Evolutionary conservation across 2,888 invertebrate genomes (phyloP), one percentile per base, ranked within the genome.

Genomic region (Melieria omissa): DNA sequence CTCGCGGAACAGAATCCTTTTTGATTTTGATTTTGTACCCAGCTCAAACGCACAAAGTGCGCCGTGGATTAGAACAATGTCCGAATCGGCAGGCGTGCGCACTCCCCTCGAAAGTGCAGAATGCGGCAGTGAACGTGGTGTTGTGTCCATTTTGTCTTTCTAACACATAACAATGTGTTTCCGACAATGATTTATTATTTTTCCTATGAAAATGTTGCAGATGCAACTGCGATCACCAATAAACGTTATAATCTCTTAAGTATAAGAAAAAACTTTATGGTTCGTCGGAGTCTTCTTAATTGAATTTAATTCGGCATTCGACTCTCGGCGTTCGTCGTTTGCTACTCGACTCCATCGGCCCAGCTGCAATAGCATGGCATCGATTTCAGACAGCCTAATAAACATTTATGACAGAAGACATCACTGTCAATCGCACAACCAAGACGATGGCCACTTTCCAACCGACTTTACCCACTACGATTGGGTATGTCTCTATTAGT

Each of bases 201-300:
- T 52, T 8, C 52, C 52, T 52, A 52, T 52, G 52, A 52, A 52
- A 52, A 52, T 52, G 52, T 52, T 52, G 52, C 52, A 52, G 52
- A 52, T 52, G 52, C 52, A 52, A 52, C 14, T 52, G 52, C 52
- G n/a, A 52, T 52, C 52, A 52, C 14, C 52, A 52, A 52, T 52
- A 52, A 52, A 52, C 12, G 14, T 52, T 52, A 52, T 52, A 52
- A 52, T 52, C 52, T 52, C 52, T 52, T 52, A 52, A 52, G 14
- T 12, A 52, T 52, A 12, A 52, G 52, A 52, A 52, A 14, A 52
- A 52, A 6, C 14, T 52, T 52, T 52, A 52, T 8, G 52, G 14
- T 8, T 5, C 2, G 14, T 52, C 52, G 52, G 52, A 52, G 52
- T 29, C 29, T 29, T 52, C 52, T 52, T 52, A 52, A 52, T 52